Evolutionary conservation across 2,113 vertebrate species (phyloP), one percentile per base, ranked within the genome.

Genomic region (Coptodon rendalli): DNA sequence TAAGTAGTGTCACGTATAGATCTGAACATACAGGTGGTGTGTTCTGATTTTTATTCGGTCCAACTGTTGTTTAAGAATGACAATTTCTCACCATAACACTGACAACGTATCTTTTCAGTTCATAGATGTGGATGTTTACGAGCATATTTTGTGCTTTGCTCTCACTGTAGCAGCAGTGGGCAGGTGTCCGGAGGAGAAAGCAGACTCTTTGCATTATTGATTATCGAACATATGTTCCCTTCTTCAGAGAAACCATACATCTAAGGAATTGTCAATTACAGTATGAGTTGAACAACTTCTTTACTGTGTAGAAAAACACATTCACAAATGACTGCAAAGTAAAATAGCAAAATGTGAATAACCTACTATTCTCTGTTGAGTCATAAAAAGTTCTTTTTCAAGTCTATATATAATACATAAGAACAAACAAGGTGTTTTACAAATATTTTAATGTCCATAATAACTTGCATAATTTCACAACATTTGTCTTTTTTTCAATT

Each of bases 401-500:
- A 86, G 78, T 90, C 86, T 93, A 50, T 88, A 90, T 93, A 94
- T 91, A 90, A 92, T 91, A 94, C 92, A 93, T 89, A 87, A 87
- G 79, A 93, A 89, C 85, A 89, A 92, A 93, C 81, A 86, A 93
- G 71, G 76, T 83, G 78, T 87, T 94, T 92, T 89, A 94, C 93
- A 95, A 95, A 94, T 84, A 91, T 89, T 91, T 84, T 95, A 93
- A 91, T 90, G 81, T 94, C 88, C 95, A 95, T 95, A 86, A 88
- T 85, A 82, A 94, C 96, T 96, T 94, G 93, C 95, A 96, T 96
- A 79, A 31, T 94, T 91, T 59, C 59, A 84, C 48, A 91, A 96
- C 68, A 45, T 86, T 50, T 78, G 71, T 82, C 24, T 82, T 80
- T n/a, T 68, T 43, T 63, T 96, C 96, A 99, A 94, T 99, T 99